These are phyloP conservation scores for Heliothis peltigera DNA, from an alignment of 2,888 invertebrate species.

Conservation along the genomic window DNA sequence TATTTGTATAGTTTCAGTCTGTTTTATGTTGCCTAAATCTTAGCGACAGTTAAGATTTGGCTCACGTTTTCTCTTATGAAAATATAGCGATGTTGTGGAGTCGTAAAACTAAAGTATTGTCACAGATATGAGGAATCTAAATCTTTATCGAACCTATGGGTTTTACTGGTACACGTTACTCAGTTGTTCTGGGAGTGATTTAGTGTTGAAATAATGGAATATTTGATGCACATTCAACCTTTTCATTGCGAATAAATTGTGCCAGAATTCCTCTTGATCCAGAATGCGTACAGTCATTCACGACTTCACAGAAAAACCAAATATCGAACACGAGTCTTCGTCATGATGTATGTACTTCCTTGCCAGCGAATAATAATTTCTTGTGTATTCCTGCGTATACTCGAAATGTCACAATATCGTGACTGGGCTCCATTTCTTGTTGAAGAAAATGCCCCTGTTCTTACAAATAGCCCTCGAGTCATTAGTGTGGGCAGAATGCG, in stretches of 20 bases:
- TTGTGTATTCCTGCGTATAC: slow-evolving; percentile 14
- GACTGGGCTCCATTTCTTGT: slow-evolving; percentile 39
- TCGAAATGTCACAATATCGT: slow-evolving; percentile 39
- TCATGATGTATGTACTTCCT: background rate
- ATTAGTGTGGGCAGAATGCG: slow-evolving; percentile 34
- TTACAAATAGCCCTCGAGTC: slow-evolving; percentile 22
- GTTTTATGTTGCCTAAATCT: background rate
- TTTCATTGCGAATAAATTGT: too few species aligned
- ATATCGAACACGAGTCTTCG: background rate
- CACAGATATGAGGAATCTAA: slow-evolving; percentile 11
- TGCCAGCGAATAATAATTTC: background rate
- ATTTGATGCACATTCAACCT: too few species aligned
- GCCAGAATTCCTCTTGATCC: background rate
- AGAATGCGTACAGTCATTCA: background rate
- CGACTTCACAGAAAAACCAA: slow-evolving; percentile 4
- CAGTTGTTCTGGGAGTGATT: too few species aligned
- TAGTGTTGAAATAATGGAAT: too few species aligned
- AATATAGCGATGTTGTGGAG: slow-evolving; percentile 17
- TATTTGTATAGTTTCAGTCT: background rate
- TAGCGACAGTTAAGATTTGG: background rate
- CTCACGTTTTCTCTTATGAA: slow-evolving; percentile 26
- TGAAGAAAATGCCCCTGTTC: slow-evolving; percentile 19
- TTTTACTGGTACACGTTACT: too few species aligned
- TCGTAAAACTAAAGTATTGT: slow-evolving; percentile 24
- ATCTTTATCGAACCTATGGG: background rate